phyloP scores from a whole-genome alignment of 2,888 invertebrate genomes.

The Cyclophora punctaria region DNA sequence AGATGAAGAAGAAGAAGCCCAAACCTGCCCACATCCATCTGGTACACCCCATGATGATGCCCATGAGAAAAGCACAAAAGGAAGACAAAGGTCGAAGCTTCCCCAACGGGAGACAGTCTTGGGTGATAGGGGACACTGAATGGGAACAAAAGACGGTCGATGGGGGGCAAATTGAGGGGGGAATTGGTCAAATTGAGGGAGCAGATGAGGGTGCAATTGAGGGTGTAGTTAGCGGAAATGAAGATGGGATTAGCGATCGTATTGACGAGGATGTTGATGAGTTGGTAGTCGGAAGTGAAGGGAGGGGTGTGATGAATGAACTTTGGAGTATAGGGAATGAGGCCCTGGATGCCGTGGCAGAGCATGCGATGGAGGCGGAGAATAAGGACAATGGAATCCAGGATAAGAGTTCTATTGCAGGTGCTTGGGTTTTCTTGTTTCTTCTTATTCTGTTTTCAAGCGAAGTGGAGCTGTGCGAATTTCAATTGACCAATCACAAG shows the following conservation, averaged over 20 bases:
- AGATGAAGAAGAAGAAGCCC: constrained; percentile 55
- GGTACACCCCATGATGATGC: constrained; percentile 47
- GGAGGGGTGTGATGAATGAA: constrained; percentile 41
- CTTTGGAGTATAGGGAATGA: constrained; percentile 49
- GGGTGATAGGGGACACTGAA: constrained; percentile 47
- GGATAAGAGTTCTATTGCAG: constrained; percentile 53
- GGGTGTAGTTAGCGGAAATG: not conserved
- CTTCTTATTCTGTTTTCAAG: not conserved
- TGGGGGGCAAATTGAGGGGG: not conserved
- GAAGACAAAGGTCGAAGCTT: constrained; percentile 58
- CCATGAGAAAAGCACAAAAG: constrained; percentile 31
- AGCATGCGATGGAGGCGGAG: constrained; percentile 53
- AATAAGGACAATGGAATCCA: constrained; percentile 48
- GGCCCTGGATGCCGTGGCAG: constrained; percentile 49
- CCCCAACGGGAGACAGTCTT: constrained; percentile 43
- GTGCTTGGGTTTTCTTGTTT: constrained; percentile 34
- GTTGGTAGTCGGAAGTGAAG: constrained; percentile 8
- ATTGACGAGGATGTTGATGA: constrained; percentile 8
- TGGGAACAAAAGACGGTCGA: not conserved
- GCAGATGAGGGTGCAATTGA: not conserved
- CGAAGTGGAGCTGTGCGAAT: too few relatives aligned
- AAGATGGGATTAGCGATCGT: constrained; percentile 9
- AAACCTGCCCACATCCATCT: constrained; percentile 61
- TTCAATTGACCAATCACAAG: too few relatives aligned
- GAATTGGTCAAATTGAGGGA: not conserved